Base-by-base conservation (phyloP, 2,888 invertebrate genomes). In the Apantesis nais region DNA sequence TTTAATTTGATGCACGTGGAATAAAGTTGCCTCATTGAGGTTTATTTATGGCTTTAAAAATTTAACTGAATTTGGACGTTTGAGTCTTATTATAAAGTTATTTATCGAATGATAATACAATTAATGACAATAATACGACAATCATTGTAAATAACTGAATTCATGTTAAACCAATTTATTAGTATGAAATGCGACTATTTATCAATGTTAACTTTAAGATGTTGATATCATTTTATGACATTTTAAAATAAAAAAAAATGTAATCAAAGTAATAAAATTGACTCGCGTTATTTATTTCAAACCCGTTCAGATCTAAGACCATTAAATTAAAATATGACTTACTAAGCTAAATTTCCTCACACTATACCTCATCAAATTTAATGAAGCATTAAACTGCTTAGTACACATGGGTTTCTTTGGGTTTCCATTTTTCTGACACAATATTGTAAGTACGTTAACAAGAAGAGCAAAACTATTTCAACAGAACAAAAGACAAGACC, bases 141-240 rank as follows among this genome's bases (percentile, higher is more conserved):
- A 88, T 90, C 84, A 86, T 86, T 92, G 92, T 92, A 92, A 82
- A 90, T 92, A 92, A 84, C 86, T 83, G 82, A 81, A 82, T 82
- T 89, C 85, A 88, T 86, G 85, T 90, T 91, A 88, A 86, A 88
- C 83, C 84, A 87, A 89, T 89, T 86, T 85, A 89, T 85, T 87
- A 87, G 86, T 86, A 83, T 74, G 79, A 83, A 86, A 79, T 80
- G 76, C 76, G 71, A 79, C 78, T 93, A 93, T 93, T 93, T 94
- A 94, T 94, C 94, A 93, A 92, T 94, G 94, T 94, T 94, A 93
- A 88, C 81, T 79, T 83, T 94, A 95, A 94, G 94, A 93, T 93
- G 95, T 95, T 95, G 89, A 93, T 94, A 94, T 94, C 93, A 94
- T 93, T 93, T 94, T 94, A 94, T 92, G 93, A 93, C 89, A 93